Evolutionary conservation across 2,797 vertebrate genomes (phyloP).

Genomic region (Apogon talboti): DNA sequence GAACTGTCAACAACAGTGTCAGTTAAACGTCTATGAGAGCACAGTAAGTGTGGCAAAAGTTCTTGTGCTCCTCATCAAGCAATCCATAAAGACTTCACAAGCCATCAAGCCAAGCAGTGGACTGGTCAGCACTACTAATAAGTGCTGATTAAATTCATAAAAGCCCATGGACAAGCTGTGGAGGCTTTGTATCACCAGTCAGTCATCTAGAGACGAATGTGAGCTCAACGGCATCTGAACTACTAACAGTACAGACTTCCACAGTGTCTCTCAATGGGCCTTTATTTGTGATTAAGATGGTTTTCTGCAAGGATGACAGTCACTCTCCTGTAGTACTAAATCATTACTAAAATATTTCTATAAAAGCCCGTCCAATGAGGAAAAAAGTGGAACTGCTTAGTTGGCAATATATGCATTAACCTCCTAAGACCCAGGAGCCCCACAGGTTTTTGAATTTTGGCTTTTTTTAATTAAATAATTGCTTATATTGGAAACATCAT

Average conservation of each 20-base stretch:
- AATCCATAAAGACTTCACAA: slow-evolving; percentile 63
- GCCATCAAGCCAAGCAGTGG: slow-evolving; percentile 58
- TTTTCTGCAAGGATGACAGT: slow-evolving; percentile 7
- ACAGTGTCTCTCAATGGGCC: slow-evolving; percentile 14
- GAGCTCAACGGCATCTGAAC: slow-evolving; percentile 55
- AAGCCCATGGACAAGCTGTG: slow-evolving; percentile 61
- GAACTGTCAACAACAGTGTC: slow-evolving; percentile 3
- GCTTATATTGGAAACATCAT: too few relatives aligned
- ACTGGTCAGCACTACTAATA: slow-evolving; percentile 74
- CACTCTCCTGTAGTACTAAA: not conserved
- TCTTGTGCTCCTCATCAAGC: slow-evolving; percentile 51
- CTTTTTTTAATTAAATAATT: too few relatives aligned
- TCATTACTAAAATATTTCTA: not conserved
- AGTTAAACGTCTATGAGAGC: slow-evolving; percentile 26
- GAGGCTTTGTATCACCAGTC: slow-evolving; percentile 54
- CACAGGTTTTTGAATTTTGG: too few relatives aligned
- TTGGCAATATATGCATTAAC: too few relatives aligned
- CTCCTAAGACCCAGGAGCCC: too few relatives aligned
- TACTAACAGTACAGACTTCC: slow-evolving; percentile 36
- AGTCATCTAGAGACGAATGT: slow-evolving; percentile 60
- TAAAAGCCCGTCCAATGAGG: too few relatives aligned
- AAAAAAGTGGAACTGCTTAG: too few relatives aligned
- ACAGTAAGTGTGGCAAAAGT: slow-evolving; percentile 41
- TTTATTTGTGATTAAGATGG: slow-evolving; percentile 8
- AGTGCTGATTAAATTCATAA: slow-evolving; percentile 69